These are phyloP conservation scores for Trissolcus brochymenae DNA, from an alignment of 2,888 invertebrate genomes.

Conservation along the genomic window DNA sequence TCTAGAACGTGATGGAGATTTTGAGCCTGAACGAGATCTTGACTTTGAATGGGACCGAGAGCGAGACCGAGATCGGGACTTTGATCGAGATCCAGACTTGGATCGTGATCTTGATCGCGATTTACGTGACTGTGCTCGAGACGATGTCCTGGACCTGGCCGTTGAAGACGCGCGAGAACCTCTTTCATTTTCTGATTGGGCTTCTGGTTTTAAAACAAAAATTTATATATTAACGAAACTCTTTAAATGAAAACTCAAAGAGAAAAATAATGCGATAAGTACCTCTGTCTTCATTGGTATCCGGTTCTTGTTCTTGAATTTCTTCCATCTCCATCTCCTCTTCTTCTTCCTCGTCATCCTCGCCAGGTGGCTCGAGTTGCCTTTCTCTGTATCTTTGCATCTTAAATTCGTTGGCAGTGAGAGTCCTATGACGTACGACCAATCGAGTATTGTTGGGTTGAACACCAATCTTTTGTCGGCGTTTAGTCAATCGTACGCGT, in stretches of 20 bases:
- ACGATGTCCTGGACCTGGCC: slow-evolving; percentile 68
- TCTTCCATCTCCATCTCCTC: slow-evolving; percentile 79
- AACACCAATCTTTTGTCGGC: slow-evolving; percentile 87
- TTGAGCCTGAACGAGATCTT: slow-evolving; percentile 66
- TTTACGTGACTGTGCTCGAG: slow-evolving; percentile 62
- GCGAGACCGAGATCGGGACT: slow-evolving; percentile 67
- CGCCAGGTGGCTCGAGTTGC: slow-evolving; percentile 90
- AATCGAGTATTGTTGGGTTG: slow-evolving; percentile 86
- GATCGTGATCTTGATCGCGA: slow-evolving; percentile 65
- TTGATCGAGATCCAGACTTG: slow-evolving; percentile 61
- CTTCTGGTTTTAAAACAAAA: slow-evolving; percentile 61
- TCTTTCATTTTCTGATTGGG: slow-evolving; percentile 71
- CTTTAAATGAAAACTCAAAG: not conserved
- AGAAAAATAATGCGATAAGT: not conserved
- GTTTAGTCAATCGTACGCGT: slow-evolving; percentile 93
- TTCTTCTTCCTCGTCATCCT: slow-evolving; percentile 82
- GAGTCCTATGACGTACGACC: slow-evolving; percentile 92
- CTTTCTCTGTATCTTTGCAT: slow-evolving; percentile 91
- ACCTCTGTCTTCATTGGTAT: slow-evolving; percentile 73
- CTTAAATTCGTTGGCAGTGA: slow-evolving; percentile 89
- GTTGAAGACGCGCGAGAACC: slow-evolving; percentile 76
- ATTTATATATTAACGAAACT: not conserved
- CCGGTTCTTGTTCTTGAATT: slow-evolving; percentile 74
- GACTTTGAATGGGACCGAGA: slow-evolving; percentile 67
- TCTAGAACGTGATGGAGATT: slow-evolving; percentile 64